phyloP scores from a whole-genome alignment of 1,140 invertebrate genomes.

The Pogonognathellus flavescens region DNA sequence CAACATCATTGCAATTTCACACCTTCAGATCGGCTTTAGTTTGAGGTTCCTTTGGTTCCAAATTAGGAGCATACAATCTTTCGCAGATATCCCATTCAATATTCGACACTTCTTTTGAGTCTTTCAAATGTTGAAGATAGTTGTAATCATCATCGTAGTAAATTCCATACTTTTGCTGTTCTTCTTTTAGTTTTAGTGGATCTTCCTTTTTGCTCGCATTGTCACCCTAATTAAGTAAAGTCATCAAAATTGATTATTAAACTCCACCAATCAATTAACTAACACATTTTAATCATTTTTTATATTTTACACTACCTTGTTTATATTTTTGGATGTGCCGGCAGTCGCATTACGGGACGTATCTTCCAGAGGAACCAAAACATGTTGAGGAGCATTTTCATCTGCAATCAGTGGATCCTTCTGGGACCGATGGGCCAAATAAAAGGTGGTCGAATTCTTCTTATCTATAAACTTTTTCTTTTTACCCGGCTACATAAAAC shows the following conservation, averaged over 20 bases:
- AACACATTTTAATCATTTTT: too few relatives aligned
- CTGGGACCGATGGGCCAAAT: conserved; percentile 92
- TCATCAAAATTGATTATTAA: too few relatives aligned
- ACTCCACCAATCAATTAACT: too few relatives aligned
- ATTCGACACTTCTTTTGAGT: conserved; percentile 72
- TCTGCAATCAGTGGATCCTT: conserved; percentile 90
- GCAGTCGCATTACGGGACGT: conserved; percentile 60
- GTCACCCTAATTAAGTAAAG: too few relatives aligned
- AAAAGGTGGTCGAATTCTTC: conserved; percentile 91
- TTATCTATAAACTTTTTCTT: conserved; percentile 93
- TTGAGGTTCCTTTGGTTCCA: conserved; percentile 15
- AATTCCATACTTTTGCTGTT: conserved; percentile 91
- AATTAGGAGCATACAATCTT: conserved; percentile 65
- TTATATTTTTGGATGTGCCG: not conserved
- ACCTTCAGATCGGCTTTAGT: conserved; percentile 50
- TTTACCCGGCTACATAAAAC: conserved; percentile 54
- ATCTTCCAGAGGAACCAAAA: conserved; percentile 77
- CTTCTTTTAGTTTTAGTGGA: conserved; percentile 77
- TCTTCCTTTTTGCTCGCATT: not conserved
- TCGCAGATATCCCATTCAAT: conserved; percentile 70
- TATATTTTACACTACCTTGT: not conserved
- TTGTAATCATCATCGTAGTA: conserved; percentile 97
- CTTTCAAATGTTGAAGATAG: conserved; percentile 92
- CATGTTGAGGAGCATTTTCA: conserved; percentile 87
- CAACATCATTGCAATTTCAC: not conserved